A percentile compares a stretch with the other conserved stretches of the same genome.
These are phyloP conservation scores for Ochotona princeps DNA, from an alignment of 2,113 vertebrate species.

Conservation along the genomic window DNA sequence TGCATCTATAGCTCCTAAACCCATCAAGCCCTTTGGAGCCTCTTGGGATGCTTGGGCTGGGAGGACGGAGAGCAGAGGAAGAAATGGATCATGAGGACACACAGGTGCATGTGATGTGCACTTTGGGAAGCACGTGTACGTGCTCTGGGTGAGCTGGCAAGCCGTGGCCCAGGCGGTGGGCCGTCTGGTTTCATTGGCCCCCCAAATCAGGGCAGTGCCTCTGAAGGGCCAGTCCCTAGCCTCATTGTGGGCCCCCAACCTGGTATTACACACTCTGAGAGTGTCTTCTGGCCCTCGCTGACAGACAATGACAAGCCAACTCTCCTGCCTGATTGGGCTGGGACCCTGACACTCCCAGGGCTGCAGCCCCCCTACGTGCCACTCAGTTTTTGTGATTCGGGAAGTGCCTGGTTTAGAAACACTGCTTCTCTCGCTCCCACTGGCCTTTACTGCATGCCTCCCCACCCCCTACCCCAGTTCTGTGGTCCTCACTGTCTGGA, in stretches of 20 bases:
- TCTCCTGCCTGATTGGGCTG: conserved; percentile 48
- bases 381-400: conserved; percentile 80
- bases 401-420: conserved; percentile 84
- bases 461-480: neutral
- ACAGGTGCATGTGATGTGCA: neutral
- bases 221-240: neutral
- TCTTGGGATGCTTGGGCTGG: conserved; percentile 16
- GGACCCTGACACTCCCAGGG: conserved; percentile 77
- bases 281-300: conserved; percentile 84
- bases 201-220: neutral
- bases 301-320: conserved; percentile 48
- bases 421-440: neutral
- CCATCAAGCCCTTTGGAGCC: neutral
- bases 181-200: neutral
- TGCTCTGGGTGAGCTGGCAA: conserved; percentile 48
- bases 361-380: conserved; percentile 77
- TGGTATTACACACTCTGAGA: conserved; percentile 90
- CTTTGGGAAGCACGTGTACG: neutral
- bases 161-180: neutral
- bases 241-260: conserved; percentile 41
- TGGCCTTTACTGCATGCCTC: neutral
- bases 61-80: neutral
- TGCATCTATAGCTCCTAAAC: neutral
- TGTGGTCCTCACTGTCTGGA: neutral
- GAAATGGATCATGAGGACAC: conserved; percentile 35